Evolutionary conservation across 2,888 invertebrate genomes (phyloP).

Genomic region (Germaria angustata): DNA sequence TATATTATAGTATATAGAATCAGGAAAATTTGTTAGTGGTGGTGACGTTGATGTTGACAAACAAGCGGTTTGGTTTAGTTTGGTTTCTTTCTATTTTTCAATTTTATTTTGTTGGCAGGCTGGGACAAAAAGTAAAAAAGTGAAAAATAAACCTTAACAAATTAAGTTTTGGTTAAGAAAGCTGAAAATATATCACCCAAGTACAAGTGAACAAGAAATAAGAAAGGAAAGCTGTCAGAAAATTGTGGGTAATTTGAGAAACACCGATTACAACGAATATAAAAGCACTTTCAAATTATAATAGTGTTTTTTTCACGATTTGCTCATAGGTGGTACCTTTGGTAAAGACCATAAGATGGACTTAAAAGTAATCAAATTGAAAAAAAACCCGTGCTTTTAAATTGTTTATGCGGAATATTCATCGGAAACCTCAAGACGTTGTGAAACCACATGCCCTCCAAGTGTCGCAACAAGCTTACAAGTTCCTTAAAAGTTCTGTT

Average conservation of each 20-base stretch:
- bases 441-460: too few relatives aligned
- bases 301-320: too few relatives aligned
- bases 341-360: too few relatives aligned
- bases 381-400: too few relatives aligned
- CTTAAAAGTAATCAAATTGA: too few relatives aligned
- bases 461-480: too few relatives aligned
- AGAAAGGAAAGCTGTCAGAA: slow-evolving; percentile 5
- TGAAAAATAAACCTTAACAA: slow-evolving; percentile 24
- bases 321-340: too few relatives aligned
- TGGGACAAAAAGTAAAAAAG: not conserved
- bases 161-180: slow-evolving; percentile 8
- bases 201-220: slow-evolving; percentile 32
- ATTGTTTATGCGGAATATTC: too few relatives aligned
- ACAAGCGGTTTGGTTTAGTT: slow-evolving; percentile 39
- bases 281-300: not conserved
- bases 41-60: slow-evolving; percentile 44
- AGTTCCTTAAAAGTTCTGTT: too few relatives aligned
- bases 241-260: not conserved
- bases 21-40: not conserved
- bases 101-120: too few relatives aligned
- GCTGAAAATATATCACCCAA: slow-evolving; percentile 20
- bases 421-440: too few relatives aligned
- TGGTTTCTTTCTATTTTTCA: too few relatives aligned
- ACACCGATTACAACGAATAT: not conserved
- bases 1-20: not conserved